These are phyloP conservation scores for Muscidifurax raptorellus DNA, from an alignment of 1,140 invertebrate species.

Conservation along the genomic window DNA sequence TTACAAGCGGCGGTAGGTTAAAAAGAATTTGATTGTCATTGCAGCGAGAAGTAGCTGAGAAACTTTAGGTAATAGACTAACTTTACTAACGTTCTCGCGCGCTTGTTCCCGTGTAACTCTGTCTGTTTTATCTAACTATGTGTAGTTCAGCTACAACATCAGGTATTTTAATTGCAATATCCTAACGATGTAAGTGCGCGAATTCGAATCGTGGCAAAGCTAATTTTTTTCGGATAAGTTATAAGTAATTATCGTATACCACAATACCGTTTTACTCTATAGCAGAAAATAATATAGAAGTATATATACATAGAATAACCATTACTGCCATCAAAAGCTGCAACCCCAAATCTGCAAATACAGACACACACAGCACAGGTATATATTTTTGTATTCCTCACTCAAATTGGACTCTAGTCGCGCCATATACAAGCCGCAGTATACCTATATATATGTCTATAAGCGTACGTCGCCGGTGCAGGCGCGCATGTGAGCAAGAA, in stretches of 20 bases:
- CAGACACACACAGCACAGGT: not conserved
- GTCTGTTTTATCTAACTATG: slow-evolving; percentile 42
- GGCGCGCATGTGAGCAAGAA: not conserved
- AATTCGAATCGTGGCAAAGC: not conserved
- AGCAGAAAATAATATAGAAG: too few relatives aligned
- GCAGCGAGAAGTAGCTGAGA: not conserved
- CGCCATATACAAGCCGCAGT: not conserved
- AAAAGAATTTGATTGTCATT: slow-evolving; percentile 20
- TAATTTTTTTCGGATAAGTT: not conserved
- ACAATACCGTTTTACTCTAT: too few relatives aligned
- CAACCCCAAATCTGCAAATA: not conserved
- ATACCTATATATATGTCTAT: not conserved
- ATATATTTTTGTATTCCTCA: too few relatives aligned
- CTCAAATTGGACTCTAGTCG: too few relatives aligned
- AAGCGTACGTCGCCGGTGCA: not conserved
- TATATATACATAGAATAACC: too few relatives aligned
- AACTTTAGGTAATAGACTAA: slow-evolving; percentile 24
- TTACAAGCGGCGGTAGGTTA: not conserved
- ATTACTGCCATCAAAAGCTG: too few relatives aligned
- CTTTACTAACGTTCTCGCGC: slow-evolving; percentile 11
- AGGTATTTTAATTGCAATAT: slow-evolving; percentile 7
- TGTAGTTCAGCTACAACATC: not conserved
- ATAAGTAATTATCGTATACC: too few relatives aligned
- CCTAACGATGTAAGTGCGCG: not conserved
- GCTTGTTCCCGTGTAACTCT: not conserved